These are phyloP conservation scores for Vulpes lagopus DNA, from an alignment of 2,113 vertebrate genomes.

Conservation along the genomic window DNA sequence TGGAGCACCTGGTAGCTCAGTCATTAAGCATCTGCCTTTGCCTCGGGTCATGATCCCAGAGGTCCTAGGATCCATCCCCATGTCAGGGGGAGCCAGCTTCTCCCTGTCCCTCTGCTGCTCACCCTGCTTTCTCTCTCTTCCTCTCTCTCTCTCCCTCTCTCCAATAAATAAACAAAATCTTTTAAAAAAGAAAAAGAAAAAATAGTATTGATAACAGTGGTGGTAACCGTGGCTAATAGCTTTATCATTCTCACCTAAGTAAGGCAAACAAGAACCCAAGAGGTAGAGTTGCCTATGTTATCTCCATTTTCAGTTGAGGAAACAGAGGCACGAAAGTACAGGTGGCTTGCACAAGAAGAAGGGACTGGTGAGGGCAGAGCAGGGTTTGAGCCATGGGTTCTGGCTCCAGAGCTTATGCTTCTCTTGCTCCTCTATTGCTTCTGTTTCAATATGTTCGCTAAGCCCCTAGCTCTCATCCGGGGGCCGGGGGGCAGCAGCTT, in stretches of 20 bases:
- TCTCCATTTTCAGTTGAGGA: background rate
- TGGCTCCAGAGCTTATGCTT: background rate
- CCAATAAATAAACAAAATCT: no score
- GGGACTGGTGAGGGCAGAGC: background rate
- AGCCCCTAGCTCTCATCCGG: background rate
- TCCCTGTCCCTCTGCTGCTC: no score
- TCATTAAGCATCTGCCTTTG: no score
- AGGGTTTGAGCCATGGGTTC: accelerated
- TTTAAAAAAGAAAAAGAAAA: background rate
- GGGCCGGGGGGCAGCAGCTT: background rate
- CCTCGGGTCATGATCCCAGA: no score
- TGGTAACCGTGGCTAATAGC: background rate
- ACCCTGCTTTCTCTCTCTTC: no score
- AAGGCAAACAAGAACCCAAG: background rate
- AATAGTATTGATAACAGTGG: background rate
- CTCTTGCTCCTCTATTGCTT: background rate
- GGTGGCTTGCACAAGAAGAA: background rate
- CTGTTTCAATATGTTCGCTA: background rate
- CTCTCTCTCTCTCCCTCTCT: no score
- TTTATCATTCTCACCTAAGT: background rate
- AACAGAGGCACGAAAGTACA: background rate
- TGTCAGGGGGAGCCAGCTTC: no score
- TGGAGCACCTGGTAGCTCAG: no score
- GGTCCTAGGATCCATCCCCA: no score
- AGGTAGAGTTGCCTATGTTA: background rate